Evolutionary conservation across 1,140 invertebrate genomes (phyloP).

Genomic region (Bombus superbus): DNA sequence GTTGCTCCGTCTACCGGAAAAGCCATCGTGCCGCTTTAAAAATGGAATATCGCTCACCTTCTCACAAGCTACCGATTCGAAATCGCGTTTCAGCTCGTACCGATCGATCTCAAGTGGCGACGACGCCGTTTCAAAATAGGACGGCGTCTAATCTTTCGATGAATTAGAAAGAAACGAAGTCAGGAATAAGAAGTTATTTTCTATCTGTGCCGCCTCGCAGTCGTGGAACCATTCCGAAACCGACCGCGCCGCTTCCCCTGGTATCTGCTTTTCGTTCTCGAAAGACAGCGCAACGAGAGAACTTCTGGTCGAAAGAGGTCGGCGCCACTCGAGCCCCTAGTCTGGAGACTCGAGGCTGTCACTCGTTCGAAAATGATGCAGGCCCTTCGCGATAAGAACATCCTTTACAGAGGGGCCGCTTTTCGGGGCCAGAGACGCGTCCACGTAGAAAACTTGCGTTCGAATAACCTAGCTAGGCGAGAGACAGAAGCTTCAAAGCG

Average conservation of each 20-base stretch:
- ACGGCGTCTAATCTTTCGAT: neutral
- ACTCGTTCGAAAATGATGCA: conserved; percentile 56
- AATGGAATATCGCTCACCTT: conserved; percentile 25
- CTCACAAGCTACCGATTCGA: neutral
- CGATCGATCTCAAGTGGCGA: neutral
- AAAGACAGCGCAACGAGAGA: conserved; percentile 24
- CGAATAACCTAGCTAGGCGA: neutral
- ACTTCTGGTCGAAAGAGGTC: conserved; percentile 56
- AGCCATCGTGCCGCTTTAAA: conserved; percentile 49
- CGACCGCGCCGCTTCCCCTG: neutral
- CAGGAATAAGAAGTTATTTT: neutral
- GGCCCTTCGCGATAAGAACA: conserved; percentile 63
- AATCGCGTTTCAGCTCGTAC: neutral
- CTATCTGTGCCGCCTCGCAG: neutral
- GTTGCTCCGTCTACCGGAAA: conserved; percentile 50
- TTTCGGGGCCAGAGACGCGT: neutral
- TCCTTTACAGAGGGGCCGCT: conserved; percentile 11
- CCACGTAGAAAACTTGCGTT: neutral
- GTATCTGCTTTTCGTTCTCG: conserved; percentile 68
- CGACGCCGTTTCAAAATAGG: neutral
- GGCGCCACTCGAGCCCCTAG: conserved; percentile 68
- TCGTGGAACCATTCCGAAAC: neutral
- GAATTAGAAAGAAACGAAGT: neutral
- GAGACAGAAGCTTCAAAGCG: neutral
- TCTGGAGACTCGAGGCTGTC: conserved; percentile 67